Conservation (phyloP, 2,113 vertebrate genomes). For the Triplophysa tibetana region DNA sequence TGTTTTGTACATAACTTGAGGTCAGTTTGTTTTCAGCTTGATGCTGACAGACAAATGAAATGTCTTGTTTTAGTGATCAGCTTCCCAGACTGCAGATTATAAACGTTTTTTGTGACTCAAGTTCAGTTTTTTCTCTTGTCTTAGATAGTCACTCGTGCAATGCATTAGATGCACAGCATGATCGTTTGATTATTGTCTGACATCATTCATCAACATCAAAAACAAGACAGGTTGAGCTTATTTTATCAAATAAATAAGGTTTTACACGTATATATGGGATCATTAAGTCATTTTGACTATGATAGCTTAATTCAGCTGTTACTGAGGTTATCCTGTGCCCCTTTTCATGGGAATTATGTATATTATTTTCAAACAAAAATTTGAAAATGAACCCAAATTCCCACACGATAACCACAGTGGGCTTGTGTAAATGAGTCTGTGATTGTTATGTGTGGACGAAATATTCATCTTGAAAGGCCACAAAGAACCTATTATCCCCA, state of each 20-base stretch:
- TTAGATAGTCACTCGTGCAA: slow-evolving; percentile 16
- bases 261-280: background rate
- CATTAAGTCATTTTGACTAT: background rate
- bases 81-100: slow-evolving; percentile 69
- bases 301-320: background rate
- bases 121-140: slow-evolving; percentile 30
- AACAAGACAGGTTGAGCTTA: background rate
- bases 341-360: background rate
- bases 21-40: slow-evolving; percentile 71
- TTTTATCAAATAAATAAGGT: background rate
- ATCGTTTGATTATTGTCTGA: background rate
- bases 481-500: slow-evolving; percentile 44
- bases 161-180: background rate
- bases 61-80: slow-evolving; percentile 74
- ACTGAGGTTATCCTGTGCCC: background rate
- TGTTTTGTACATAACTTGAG: slow-evolving; percentile 73
- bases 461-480: slow-evolving; percentile 44
- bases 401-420: slow-evolving; percentile 19
- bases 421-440: slow-evolving; percentile 36
- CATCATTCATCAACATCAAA: background rate
- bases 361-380: background rate
- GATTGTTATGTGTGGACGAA: slow-evolving; percentile 34
- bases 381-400: background rate
- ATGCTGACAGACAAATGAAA: slow-evolving; percentile 72
- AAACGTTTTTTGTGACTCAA: slow-evolving; percentile 59